Percentiles rank a stretch among this genome's conserved stretches.
phyloP scores from a whole-genome alignment of 37 sponge, comb jelly and placozoan genomes.

The Geodia barretti region DNA sequence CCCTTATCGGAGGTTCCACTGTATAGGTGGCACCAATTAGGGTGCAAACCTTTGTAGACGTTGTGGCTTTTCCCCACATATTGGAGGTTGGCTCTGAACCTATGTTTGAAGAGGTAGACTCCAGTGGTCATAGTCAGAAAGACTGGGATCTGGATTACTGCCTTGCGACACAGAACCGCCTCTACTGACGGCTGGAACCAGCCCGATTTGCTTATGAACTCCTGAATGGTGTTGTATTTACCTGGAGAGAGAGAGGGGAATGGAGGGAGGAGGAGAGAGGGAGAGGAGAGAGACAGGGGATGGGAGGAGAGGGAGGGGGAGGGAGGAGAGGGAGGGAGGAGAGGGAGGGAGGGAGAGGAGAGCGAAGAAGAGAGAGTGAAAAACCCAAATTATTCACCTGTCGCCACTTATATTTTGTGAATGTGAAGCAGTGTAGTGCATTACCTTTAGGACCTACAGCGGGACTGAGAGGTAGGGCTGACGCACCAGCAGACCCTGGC shows the following conservation, averaged over 20 bases:
- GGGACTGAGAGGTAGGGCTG: no score
- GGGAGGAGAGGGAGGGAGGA: background rate
- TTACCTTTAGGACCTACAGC: no score
- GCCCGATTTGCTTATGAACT: slow-evolving; percentile 21
- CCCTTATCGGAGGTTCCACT: no score
- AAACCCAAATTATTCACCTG: no score
- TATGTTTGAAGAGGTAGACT: slow-evolving; percentile 53
- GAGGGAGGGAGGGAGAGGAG: slow-evolving; percentile 2
- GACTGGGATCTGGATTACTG: background rate
- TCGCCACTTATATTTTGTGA: no score
- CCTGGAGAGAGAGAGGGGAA: background rate
- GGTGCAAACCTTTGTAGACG: slow-evolving; percentile 23
- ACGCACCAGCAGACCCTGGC: no score
- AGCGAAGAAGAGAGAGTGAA: background rate
- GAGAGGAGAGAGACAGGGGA: no score
- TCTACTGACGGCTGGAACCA: slow-evolving; percentile 31
- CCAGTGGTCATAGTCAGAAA: slow-evolving; percentile 15
- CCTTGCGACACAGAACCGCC: slow-evolving; percentile 32
- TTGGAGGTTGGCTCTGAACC: background rate
- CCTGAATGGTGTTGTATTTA: slow-evolving; percentile 9
- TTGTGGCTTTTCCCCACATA: slow-evolving; percentile 37
- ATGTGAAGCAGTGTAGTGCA: no score
- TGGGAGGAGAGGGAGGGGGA: background rate
- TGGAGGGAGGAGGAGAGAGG: background rate
- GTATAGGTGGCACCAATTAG: no score